phyloP scores from a whole-genome alignment of 2,797 vertebrate species.

The Spondyliosoma cantharus region DNA sequence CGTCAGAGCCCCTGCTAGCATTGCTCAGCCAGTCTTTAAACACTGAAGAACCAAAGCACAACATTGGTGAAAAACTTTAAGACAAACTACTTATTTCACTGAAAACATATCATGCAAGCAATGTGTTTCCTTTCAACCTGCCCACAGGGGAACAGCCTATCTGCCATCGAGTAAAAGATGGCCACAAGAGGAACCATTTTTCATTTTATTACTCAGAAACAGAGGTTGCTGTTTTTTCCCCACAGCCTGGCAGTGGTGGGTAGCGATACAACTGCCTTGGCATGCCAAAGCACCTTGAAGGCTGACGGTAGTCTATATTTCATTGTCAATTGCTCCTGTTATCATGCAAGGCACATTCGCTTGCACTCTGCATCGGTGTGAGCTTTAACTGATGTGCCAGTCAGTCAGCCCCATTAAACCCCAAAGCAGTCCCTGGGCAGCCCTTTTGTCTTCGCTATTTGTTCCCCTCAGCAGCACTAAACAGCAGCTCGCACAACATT shows the following conservation, averaged over 20 bases:
- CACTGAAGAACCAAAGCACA: neutral
- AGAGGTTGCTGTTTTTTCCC: constrained; percentile 4
- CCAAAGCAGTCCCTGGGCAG: constrained; percentile 74
- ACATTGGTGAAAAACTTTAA: constrained; percentile 8
- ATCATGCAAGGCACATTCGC: constrained; percentile 60
- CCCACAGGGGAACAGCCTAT: constrained; percentile 32
- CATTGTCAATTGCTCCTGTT: constrained; percentile 64
- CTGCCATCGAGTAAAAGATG: constrained; percentile 37
- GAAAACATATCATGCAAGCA: constrained; percentile 1
- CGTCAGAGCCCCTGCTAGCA: no score
- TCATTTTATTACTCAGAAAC: constrained; percentile 41
- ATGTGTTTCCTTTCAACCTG: constrained; percentile 2
- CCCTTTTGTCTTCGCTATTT: constrained; percentile 71
- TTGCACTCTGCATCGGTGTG: constrained; percentile 48
- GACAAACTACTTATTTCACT: constrained; percentile 9
- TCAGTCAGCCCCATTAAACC: constrained; percentile 75
- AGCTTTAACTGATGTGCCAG: constrained; percentile 71
- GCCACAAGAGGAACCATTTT: constrained; percentile 32
- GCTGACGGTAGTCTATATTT: constrained; percentile 62
- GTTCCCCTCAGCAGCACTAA: constrained; percentile 70
- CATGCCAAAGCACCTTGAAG: constrained; percentile 58
- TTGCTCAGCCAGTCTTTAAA: neutral
- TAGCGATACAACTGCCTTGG: constrained; percentile 42
- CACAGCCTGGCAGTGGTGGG: constrained; percentile 39
- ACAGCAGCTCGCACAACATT: constrained; percentile 68